Evolutionary conservation across 1,140 invertebrate genomes (phyloP).

Genomic region (Procambarus virginalis): DNA sequence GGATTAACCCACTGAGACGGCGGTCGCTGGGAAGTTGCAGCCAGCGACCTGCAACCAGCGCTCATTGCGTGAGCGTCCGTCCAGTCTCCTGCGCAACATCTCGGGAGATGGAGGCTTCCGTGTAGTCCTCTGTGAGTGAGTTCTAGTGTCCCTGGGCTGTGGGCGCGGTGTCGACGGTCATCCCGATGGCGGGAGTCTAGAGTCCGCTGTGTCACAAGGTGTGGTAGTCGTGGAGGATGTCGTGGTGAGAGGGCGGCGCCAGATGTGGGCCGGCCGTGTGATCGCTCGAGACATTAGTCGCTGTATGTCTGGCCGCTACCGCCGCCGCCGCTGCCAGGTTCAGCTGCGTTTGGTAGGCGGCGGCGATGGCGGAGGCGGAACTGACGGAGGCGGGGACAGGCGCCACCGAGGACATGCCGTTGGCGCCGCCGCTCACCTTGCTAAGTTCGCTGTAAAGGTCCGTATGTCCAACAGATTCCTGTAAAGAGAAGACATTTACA

Average conservation of each 20-base stretch:
- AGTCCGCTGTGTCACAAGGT: constrained; percentile 60
- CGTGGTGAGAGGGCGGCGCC: constrained; percentile 55
- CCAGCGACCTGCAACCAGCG: not conserved
- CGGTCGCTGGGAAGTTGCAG: not conserved
- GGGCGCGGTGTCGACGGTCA: constrained; percentile 4
- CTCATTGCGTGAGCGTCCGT: not conserved
- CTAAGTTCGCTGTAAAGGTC: constrained; percentile 61
- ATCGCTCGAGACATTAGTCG: constrained; percentile 15
- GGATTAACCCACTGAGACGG: not conserved
- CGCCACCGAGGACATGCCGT: constrained; percentile 60
- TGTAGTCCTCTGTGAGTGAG: not conserved
- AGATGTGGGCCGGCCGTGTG: constrained; percentile 48
- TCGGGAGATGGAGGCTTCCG: not conserved
- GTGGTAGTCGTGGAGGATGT: constrained; percentile 64
- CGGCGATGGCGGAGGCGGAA: constrained; percentile 57
- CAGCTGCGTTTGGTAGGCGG: constrained; percentile 61
- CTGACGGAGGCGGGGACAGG: constrained; percentile 57
- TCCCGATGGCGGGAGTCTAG: constrained; percentile 31
- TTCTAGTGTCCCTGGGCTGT: constrained; percentile 11
- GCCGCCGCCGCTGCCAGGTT: constrained; percentile 60
- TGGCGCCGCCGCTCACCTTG: constrained; percentile 56
- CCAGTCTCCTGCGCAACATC: not conserved
- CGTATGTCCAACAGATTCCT: constrained; percentile 56
- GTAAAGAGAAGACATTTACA: not conserved
- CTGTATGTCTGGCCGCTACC: constrained; percentile 55